phyloP scores from a whole-genome alignment of 2,888 invertebrate species.

The Caenorhabditis angaria region DNA sequence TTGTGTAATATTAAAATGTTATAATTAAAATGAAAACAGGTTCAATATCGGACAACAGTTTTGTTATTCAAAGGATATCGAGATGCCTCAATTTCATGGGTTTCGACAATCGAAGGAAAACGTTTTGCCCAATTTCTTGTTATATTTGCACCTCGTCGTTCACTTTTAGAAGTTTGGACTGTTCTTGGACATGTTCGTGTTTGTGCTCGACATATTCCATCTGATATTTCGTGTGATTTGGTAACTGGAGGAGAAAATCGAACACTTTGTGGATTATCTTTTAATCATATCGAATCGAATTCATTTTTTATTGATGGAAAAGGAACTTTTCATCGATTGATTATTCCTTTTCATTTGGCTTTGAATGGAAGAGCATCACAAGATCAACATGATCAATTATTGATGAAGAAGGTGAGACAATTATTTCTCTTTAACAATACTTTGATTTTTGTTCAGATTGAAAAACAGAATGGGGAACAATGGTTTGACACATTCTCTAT shows the following conservation, averaged over 20 bases:
- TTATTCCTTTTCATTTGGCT: conserved; percentile 63
- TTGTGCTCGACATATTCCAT: conserved; percentile 40
- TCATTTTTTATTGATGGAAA: conserved; percentile 45
- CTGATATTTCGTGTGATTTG: conserved; percentile 30
- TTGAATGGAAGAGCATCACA: conserved; percentile 46
- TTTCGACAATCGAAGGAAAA: conserved; percentile 48
- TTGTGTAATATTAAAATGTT: background rate
- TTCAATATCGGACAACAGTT: conserved; percentile 81
- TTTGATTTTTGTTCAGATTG: conserved; percentile 7
- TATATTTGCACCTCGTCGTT: conserved; percentile 91
- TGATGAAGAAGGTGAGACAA: conserved; percentile 47
- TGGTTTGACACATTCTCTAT: conserved; percentile 12
- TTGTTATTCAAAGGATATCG: conserved; percentile 94
- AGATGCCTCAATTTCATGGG: conserved; percentile 79
- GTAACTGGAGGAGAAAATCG: conserved; percentile 37
- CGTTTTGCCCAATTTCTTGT: conserved; percentile 80
- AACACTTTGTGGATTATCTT: conserved; percentile 35
- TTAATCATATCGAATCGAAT: conserved; percentile 12
- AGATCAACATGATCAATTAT: conserved; percentile 62
- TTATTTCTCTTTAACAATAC: background rate
- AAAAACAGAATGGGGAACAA: background rate
- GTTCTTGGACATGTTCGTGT: conserved; percentile 74
- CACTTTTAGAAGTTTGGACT: conserved; percentile 87
- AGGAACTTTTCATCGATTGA: conserved; percentile 45
- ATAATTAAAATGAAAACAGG: conserved; percentile 16